A percentile compares a stretch with the other conserved stretches of the same genome.
Evolutionary conservation across 2,113 vertebrate species (phyloP).

Genomic region (Emberiza fucata): DNA sequence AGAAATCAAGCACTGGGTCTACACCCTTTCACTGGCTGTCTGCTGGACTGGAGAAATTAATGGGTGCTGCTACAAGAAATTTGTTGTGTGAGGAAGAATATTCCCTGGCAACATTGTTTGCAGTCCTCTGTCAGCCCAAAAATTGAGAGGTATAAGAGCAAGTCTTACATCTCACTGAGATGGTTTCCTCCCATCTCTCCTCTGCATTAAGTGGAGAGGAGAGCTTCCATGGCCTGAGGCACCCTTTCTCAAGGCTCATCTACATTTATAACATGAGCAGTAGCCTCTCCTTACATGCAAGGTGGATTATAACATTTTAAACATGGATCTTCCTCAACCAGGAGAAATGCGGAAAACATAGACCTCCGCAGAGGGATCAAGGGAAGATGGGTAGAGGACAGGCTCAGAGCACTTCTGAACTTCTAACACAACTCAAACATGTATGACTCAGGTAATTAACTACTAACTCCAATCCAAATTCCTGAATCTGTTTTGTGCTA

Average conservation of each 20-base stretch:
- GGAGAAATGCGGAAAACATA: neutral
- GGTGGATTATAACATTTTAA: neutral
- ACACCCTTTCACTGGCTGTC: neutral
- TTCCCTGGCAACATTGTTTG: neutral
- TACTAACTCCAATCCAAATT: neutral
- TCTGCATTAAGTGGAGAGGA: neutral
- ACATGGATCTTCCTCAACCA: neutral
- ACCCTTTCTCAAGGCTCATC: neutral
- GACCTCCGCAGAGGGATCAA: neutral
- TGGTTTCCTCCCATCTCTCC: neutral
- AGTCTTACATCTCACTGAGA: rapidly evolving
- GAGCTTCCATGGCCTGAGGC: neutral
- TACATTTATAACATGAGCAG: neutral
- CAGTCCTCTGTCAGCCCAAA: neutral
- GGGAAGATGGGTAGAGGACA: neutral
- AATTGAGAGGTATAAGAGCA: neutral
- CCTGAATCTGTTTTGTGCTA: neutral
- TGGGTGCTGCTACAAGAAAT: neutral
- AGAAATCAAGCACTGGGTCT: neutral
- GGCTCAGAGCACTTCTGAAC: neutral
- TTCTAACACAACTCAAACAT: neutral
- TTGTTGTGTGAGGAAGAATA: neutral
- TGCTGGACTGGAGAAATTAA: neutral
- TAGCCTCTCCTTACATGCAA: neutral
- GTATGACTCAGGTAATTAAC: neutral